phyloP scores from a whole-genome alignment of 1,140 invertebrate species.

The Zaprionus kolodkinae region DNA sequence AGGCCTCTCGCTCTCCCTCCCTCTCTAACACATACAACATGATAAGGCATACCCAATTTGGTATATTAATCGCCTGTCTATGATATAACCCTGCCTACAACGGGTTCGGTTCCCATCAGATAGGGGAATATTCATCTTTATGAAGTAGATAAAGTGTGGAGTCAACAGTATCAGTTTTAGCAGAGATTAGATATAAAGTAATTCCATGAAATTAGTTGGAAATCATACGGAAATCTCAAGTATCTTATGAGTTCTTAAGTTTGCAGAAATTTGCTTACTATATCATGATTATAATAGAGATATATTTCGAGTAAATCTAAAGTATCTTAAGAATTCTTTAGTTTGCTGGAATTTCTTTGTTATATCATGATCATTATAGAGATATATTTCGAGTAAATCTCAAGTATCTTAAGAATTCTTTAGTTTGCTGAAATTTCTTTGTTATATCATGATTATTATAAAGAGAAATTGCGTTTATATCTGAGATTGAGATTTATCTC shows the following conservation, averaged over 20 bases:
- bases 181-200: background rate
- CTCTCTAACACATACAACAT: background rate
- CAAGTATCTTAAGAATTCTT: too few species aligned
- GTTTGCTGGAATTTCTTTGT: too few species aligned
- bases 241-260: background rate
- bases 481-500: too few species aligned
- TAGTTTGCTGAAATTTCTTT: too few species aligned
- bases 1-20: background rate
- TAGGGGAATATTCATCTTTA: background rate
- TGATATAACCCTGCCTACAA: background rate
- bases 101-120: background rate
- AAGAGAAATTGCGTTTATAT: too few species aligned
- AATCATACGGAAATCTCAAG: background rate
- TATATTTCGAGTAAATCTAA: too few species aligned
- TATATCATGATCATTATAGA: too few species aligned
- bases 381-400: too few species aligned
- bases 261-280: background rate
- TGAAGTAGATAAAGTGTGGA: background rate
- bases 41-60: constrained; percentile 1
- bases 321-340: too few species aligned
- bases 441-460: too few species aligned
- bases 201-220: background rate
- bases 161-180: background rate
- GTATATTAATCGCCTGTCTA: background rate
- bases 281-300: background rate